These are phyloP conservation scores for Drosophila pseudoobscura DNA, from an alignment of 1,140 invertebrate genomes.

Conservation along the genomic window DNA sequence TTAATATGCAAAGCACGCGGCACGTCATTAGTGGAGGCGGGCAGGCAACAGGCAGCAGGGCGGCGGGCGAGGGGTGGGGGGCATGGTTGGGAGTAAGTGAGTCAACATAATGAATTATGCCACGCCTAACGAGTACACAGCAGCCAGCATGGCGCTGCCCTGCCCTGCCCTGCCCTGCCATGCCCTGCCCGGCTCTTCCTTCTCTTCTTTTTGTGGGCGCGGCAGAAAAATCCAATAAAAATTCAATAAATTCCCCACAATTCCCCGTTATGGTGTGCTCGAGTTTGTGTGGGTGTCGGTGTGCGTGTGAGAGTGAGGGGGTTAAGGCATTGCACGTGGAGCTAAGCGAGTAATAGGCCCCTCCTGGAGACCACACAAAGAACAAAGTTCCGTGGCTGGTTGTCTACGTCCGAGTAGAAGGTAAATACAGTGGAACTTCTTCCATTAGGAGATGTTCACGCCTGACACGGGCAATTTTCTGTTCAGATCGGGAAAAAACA, in stretches of 20 bases:
- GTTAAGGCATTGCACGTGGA: conserved; percentile 36
- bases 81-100: conserved; percentile 21
- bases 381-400: conserved; percentile 10
- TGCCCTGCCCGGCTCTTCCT: background rate
- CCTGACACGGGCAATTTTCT: no score
- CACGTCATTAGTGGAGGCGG: conserved; percentile 34
- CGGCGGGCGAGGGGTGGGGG: background rate
- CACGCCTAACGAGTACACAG: conserved; percentile 74
- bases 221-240: conserved; percentile 77
- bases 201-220: conserved; percentile 12
- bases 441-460: no score
- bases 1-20: conserved; percentile 78
- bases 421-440: conserved; percentile 5
- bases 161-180: conserved; percentile 5
- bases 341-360: conserved; percentile 28
- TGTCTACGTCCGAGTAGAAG: conserved; percentile 4
- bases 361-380: background rate
- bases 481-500: no score
- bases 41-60: conserved; percentile 5
- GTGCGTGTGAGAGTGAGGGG: conserved; percentile 2
- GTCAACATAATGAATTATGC: conserved; percentile 81
- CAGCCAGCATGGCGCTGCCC: conserved; percentile 52
- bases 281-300: background rate
- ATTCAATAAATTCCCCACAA: conserved; percentile 79
- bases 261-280: conserved; percentile 14